Conservation (phyloP, 2,888 invertebrate species). For the Drosophila phalerata region DNA sequence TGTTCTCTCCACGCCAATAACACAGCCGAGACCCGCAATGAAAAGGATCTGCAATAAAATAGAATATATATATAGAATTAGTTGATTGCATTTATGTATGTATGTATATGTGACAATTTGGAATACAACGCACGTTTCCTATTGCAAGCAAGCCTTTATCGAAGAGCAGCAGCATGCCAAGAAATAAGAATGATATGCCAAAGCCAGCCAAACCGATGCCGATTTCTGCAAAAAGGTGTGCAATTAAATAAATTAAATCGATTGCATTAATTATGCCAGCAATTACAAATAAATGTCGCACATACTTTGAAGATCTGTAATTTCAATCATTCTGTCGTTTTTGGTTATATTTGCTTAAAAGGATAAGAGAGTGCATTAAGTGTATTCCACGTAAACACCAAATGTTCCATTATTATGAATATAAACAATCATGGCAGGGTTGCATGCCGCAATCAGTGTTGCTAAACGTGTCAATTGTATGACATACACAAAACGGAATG, state of each 20-base stretch:
- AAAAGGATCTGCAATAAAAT: slow-evolving; percentile 93
- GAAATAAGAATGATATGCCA: slow-evolving; percentile 96
- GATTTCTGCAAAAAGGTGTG: slow-evolving; percentile 90
- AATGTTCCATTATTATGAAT: slow-evolving; percentile 60
- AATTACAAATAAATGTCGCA: slow-evolving; percentile 60
- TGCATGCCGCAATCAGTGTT: slow-evolving; percentile 46
- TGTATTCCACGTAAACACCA: slow-evolving; percentile 62
- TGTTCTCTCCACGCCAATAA: slow-evolving; percentile 97
- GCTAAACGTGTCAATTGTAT: slow-evolving; percentile 3
- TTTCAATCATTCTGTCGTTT: slow-evolving; percentile 90
- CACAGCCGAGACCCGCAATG: slow-evolving; percentile 96
- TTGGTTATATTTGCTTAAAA: slow-evolving; percentile 43
- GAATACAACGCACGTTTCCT: slow-evolving; percentile 94
- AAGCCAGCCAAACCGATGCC: slow-evolving; percentile 98
- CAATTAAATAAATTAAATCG: slow-evolving; percentile 4
- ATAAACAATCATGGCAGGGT: slow-evolving; percentile 66
- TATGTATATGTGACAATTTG: not conserved
- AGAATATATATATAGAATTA: not conserved
- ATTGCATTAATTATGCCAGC: slow-evolving; percentile 23
- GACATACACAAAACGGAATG: not conserved
- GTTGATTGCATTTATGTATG: not conserved
- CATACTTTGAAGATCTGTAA: slow-evolving; percentile 94
- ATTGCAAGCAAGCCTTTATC: slow-evolving; percentile 99
- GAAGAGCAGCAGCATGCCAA: slow-evolving; percentile 96
- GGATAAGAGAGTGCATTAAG: slow-evolving; percentile 41